Conservation (phyloP, 2,888 invertebrate species). For the Eulithis testata region DNA sequence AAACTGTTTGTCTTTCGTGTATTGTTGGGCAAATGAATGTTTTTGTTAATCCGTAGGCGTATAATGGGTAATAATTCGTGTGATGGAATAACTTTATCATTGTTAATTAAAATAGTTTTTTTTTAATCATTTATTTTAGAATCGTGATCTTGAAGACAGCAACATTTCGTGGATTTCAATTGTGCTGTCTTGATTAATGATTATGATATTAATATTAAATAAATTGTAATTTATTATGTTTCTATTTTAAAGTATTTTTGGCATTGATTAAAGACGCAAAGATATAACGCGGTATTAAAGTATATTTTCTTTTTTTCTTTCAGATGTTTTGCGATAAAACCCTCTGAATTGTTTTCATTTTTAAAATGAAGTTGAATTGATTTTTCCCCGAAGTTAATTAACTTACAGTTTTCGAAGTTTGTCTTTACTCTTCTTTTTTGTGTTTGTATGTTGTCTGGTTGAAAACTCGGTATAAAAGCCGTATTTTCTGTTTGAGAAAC, state of each 20-base stretch:
- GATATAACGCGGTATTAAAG: too few species aligned
- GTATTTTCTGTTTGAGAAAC: too few species aligned
- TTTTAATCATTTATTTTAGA: slow-evolving; percentile 26
- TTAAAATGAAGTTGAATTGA: too few species aligned
- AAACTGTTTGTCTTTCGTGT: slow-evolving; percentile 35
- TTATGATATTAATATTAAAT: slow-evolving; percentile 14
- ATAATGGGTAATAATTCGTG: slow-evolving; percentile 62
- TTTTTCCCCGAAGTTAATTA: too few species aligned
- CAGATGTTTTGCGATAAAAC: too few species aligned
- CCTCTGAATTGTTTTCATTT: too few species aligned
- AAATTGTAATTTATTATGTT: slow-evolving; percentile 14
- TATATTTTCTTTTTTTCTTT: too few species aligned
- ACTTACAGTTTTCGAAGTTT: too few species aligned
- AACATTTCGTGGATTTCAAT: slow-evolving; percentile 17
- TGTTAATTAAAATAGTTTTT: slow-evolving; percentile 55
- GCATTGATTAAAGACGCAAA: too few species aligned
- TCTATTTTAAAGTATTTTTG: not conserved
- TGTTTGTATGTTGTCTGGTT: too few species aligned
- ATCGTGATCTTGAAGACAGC: slow-evolving; percentile 29
- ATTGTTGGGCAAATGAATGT: slow-evolving; percentile 52
- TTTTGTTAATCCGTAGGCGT: slow-evolving; percentile 57
- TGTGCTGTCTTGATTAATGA: slow-evolving; percentile 29
- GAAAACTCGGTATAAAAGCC: too few species aligned
- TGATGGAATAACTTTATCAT: slow-evolving; percentile 57
- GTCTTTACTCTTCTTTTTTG: too few species aligned